Evolutionary conservation across 2,113 vertebrate species (phyloP), one percentile per base, ranked within the genome.

Genomic region (Etia nguti): DNA sequence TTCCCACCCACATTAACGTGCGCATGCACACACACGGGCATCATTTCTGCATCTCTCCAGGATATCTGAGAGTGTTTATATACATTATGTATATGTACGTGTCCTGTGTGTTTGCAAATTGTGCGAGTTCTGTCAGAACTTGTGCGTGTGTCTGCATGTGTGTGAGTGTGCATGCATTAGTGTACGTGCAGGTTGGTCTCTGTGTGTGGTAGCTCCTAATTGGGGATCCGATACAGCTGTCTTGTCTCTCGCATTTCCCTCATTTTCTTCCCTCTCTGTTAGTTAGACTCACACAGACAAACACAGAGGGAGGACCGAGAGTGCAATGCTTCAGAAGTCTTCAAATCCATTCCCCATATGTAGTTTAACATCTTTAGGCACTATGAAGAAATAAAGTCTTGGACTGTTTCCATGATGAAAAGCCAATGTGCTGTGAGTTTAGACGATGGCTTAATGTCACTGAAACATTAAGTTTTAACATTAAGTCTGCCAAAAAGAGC

Each of bases 221-320:
- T 94, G 91, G 93, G 86, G 80, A 94, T 93, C 70, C 59, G n/a
- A 90, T 92, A 77, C 91, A 90, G 94, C 91, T 92, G 92, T 92
- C 91, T 92, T 89, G 84, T 92, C 84, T 89, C 85, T 65, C 24
- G 36, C 60, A 83, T 89, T 87, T 92, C 62, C 70, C 83, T 87
- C 55, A 81, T 88, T 87, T 81, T 60, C 87, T 52, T 55, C 48
- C 29, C 24, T 31, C 83, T 79, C 81, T 73, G 81, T 86, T 87
- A 81, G 92, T 93, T 89, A 80, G 90, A 89, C 90, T 92, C 91
- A 75, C 89, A 54, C 75, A 89, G 91, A 89, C 92, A 81, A 82
- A 89, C 88, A 89, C 62, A 70, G 84, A 86, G 84, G 85, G 85
- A 87, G 85, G 80, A 87, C 59, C 13, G 82, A 82, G 79, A 87